Evolutionary conservation across 1,140 invertebrate species (phyloP), one percentile per base, ranked within the genome.

Genomic region (Cotesia chilonis): DNA sequence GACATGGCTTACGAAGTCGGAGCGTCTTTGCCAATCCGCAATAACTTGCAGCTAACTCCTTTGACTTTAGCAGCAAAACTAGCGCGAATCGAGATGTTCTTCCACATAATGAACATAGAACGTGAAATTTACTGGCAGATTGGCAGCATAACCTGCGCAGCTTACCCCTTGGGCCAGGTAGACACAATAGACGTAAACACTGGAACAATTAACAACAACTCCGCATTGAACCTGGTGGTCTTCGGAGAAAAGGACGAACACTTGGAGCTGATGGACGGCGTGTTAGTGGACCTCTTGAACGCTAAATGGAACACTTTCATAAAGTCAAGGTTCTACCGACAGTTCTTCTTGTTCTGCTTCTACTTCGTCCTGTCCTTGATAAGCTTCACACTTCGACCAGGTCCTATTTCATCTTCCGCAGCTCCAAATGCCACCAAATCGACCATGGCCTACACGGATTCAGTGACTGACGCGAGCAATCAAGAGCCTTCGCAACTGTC

Each of bases 231-330:
- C 89, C 91, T 98, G n/a, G 96, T 99, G n/a, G 96, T 98, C 4
- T 98, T 99, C 89, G 97, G 97, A 64, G 95, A 97, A 75, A 95
- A 94, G 88, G 91, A 95, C 75, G 95, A 96, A 83, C 98, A 99
- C 89, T 88, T 99, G 75, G 96, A 98, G 80, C 89, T 99, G 73
- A 91, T 99, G 89, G 97, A 99, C 83, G 98, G 98, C 1, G 91
- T 98, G 67, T 87, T 99, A 20, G 94, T 98, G 4, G 96, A 99
- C 84, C 89, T 99, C 6, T 84, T 99, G 6, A 93, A 98, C 82
- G 96, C 96, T 0, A 99, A 99, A 88, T 99, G 98, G 98, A 96
- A 98, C 78, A 95, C 96, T 0, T 99, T 98, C 87, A 95, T 97
- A 1, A 97, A 97, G 86, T 95, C 92, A 70, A 90, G 96, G 73